Percentiles rank a stretch among this genome's conserved stretches.
phyloP scores from a whole-genome alignment of 2,797 vertebrate genomes.

The Ptychadena robeensis region DNA sequence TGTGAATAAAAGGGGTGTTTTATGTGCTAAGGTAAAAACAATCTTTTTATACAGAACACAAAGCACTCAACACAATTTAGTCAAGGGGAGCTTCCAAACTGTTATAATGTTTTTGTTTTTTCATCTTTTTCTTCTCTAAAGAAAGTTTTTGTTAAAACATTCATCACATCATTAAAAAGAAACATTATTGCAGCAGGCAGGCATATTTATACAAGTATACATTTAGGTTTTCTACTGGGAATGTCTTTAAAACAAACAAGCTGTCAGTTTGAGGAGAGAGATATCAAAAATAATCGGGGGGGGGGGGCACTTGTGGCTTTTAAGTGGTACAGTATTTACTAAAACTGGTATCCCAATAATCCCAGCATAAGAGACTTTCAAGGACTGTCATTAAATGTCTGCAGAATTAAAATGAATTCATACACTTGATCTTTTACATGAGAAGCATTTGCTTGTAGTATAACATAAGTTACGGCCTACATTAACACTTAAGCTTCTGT shows the following conservation, averaged over 20 bases:
- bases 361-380: conserved; percentile 38
- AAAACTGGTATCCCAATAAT: conserved; percentile 36
- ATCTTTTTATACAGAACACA: conserved; percentile 56
- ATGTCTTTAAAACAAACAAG: conserved; percentile 42
- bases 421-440: conserved; percentile 11
- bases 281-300: conserved; percentile 37
- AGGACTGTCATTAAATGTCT: conserved; percentile 21
- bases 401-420: conserved; percentile 32
- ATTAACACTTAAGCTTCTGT: conserved; percentile 9
- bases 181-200: conserved; percentile 52
- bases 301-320: conserved; percentile 5
- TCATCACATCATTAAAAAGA: conserved; percentile 58
- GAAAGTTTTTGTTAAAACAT: conserved; percentile 60
- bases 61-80: conserved; percentile 58
- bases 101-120: conserved; percentile 47
- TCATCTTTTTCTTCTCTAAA: conserved; percentile 12
- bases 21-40: conserved; percentile 62
- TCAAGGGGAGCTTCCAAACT: conserved; percentile 54
- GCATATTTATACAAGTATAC: conserved; percentile 48
- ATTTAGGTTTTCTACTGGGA: conserved; percentile 30
- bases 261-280: conserved; percentile 17
- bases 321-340: conserved; percentile 24
- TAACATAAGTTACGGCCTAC: neutral
- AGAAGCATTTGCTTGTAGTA: conserved; percentile 2
- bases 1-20: conserved; percentile 62